Percentiles rank a stretch among this genome's conserved stretches.
Evolutionary conservation across 2,797 vertebrate species (phyloP).

Genomic region (Syngnathus acus): DNA sequence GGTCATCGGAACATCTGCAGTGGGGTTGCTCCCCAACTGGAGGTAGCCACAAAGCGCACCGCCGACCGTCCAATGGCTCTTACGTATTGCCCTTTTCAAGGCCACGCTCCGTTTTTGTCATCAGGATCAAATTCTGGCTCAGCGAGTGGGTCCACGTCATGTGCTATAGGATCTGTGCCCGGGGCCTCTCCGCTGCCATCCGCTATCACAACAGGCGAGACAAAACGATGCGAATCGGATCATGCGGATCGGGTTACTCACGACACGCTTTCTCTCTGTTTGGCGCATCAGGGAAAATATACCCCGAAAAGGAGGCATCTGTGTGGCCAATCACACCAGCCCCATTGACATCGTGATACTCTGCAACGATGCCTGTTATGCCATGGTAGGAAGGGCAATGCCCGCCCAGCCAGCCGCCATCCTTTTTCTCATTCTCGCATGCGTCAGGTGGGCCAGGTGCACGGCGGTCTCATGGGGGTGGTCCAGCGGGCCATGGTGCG

Average conservation of each 20-base stretch:
- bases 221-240: background rate
- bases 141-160: slow-evolving; percentile 92
- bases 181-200: slow-evolving; percentile 88
- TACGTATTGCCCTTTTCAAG: background rate
- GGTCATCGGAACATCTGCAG: slow-evolving; percentile 81
- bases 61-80: background rate
- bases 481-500: slow-evolving; percentile 89
- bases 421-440: background rate
- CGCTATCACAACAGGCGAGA: slow-evolving; percentile 85
- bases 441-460: slow-evolving; percentile 87
- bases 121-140: slow-evolving; percentile 81
- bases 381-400: slow-evolving; percentile 75
- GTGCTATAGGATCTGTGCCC: slow-evolving; percentile 89
- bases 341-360: slow-evolving; percentile 93
- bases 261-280: background rate
- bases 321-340: slow-evolving; percentile 94
- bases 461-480: slow-evolving; percentile 89
- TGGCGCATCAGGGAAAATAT: slow-evolving; percentile 79
- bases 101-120: background rate
- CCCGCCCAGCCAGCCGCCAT: background rate
- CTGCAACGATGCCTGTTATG: slow-evolving; percentile 91
- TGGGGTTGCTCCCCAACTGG: slow-evolving; percentile 84
- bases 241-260: background rate
- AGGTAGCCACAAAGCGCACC: slow-evolving; percentile 60
- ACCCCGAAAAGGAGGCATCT: slow-evolving; percentile 91